These are phyloP conservation scores for Leiothrix lutea DNA, from an alignment of 2,113 vertebrate genomes.

Conservation along the genomic window DNA sequence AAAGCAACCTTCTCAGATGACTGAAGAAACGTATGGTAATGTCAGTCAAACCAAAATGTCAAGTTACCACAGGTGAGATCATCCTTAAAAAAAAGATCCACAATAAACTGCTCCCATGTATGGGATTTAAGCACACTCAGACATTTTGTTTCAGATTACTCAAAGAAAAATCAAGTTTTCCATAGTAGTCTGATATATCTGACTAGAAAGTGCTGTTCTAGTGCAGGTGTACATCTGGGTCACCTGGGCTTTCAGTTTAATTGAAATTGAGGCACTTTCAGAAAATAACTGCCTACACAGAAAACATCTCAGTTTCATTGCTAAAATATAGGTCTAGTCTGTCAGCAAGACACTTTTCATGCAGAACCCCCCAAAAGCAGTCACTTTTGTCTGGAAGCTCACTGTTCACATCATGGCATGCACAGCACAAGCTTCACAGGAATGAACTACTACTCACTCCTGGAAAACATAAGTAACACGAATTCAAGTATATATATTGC, in stretches of 20 bases:
- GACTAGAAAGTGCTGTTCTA: neutral
- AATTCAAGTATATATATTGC: neutral
- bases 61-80: neutral
- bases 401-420: neutral
- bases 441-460: neutral
- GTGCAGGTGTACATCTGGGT: neutral
- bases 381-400: neutral
- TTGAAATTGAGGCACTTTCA: neutral
- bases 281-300: neutral
- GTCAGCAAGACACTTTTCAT: neutral
- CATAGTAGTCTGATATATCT: neutral
- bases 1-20: neutral
- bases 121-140: neutral
- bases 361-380: neutral
- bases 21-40: neutral
- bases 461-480: neutral
- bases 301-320: neutral
- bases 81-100: neutral
- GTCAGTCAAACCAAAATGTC: neutral
- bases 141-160: neutral
- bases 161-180: neutral
- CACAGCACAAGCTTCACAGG: accelerated
- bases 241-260: neutral
- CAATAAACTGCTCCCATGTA: neutral
- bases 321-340: neutral